Evolutionary conservation across 2,797 vertebrate genomes (phyloP).

Genomic region (Holocentrus rufus): DNA sequence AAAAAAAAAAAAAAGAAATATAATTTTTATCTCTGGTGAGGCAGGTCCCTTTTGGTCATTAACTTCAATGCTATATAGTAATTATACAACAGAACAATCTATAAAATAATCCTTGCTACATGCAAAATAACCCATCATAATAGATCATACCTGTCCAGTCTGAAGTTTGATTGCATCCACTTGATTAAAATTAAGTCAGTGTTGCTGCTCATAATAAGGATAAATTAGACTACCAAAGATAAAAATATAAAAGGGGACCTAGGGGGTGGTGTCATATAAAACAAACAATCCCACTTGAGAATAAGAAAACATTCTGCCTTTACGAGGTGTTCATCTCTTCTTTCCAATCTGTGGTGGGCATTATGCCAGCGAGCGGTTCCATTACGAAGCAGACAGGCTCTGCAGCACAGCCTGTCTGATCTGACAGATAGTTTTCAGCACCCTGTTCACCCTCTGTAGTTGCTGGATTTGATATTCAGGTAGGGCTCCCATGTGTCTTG

Average conservation of each 20-base stretch:
- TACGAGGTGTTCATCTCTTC: background rate
- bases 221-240: background rate
- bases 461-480: background rate
- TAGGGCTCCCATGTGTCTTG: background rate
- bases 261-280: background rate
- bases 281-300: background rate
- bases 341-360: constrained; percentile 6
- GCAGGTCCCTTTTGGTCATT: background rate
- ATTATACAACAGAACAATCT: too few species aligned
- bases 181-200: background rate
- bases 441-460: background rate
- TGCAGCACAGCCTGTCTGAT: background rate
- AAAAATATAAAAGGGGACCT: too few species aligned
- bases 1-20: too few species aligned
- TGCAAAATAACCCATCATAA: background rate
- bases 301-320: background rate
- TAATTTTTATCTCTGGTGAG: background rate
- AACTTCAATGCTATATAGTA: background rate
- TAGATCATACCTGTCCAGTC: too few species aligned
- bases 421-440: background rate
- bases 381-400: background rate
- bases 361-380: background rate
- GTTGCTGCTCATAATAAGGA: background rate
- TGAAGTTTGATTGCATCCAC: background rate
- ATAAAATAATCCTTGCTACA: background rate